Percentiles rank a stretch among this genome's conserved stretches.
Conservation (phyloP, 2,113 vertebrate genomes). For the Podiceps cristatus region DNA sequence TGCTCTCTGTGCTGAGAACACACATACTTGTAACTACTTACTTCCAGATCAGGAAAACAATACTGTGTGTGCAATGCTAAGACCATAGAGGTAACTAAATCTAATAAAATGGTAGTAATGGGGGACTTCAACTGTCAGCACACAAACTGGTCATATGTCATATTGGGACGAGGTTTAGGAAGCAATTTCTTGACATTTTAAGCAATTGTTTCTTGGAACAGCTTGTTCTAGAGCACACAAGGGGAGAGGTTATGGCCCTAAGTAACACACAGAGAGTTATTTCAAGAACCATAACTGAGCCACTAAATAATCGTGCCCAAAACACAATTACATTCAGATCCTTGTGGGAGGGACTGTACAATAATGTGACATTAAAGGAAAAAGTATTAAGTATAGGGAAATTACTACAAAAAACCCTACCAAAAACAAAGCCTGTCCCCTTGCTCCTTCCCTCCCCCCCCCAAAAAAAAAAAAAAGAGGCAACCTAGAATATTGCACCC, state of each 20-base stretch:
- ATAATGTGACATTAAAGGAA: not conserved
- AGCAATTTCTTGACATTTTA: slow-evolving; percentile 68
- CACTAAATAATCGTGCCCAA: slow-evolving; percentile 47
- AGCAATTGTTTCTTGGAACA: slow-evolving; percentile 61
- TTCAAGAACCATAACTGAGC: slow-evolving; percentile 31
- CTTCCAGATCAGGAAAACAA: slow-evolving; percentile 11
- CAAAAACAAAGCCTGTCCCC: not conserved
- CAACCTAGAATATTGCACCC: not conserved
- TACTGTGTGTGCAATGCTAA: not conserved
- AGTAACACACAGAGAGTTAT: slow-evolving; percentile 47
- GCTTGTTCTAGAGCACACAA: slow-evolving; percentile 53
- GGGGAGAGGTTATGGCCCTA: slow-evolving; percentile 65
- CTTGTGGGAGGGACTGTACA: not conserved
- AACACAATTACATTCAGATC: slow-evolving; percentile 50
- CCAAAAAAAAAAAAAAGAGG: not conserved
- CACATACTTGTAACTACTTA: not conserved
- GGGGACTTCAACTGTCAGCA: slow-evolving; percentile 18
- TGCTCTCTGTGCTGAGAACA: not conserved
- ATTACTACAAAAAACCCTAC: not conserved
- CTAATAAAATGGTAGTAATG: slow-evolving; percentile 44
- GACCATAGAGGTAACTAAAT: not conserved
- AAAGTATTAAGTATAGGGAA: not conserved
- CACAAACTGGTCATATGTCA: slow-evolving; percentile 58
- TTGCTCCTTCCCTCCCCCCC: not conserved
- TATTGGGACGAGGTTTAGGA: slow-evolving; percentile 41